phyloP scores from a whole-genome alignment of 2,888 invertebrate species.

The Chrysolina americana region DNA sequence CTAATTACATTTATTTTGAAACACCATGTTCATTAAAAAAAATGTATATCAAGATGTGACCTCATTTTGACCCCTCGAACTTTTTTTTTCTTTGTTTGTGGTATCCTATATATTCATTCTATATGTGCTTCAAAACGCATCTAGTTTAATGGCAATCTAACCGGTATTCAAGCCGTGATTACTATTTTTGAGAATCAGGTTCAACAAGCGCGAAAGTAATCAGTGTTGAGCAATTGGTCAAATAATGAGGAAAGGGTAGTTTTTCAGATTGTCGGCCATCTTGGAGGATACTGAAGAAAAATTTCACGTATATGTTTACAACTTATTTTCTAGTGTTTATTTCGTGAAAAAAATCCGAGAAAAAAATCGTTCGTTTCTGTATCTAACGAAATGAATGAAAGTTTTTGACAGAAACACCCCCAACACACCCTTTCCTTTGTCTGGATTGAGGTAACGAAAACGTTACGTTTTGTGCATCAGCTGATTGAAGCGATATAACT shows the following conservation, averaged over 20 bases:
- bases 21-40: not conserved
- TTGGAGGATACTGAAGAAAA: slow-evolving; percentile 28
- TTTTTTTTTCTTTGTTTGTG: slow-evolving; percentile 26
- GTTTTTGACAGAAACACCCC: slow-evolving; percentile 23
- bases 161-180: slow-evolving; percentile 10
- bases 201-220: not conserved
- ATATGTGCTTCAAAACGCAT: slow-evolving; percentile 8
- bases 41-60: slow-evolving; percentile 6
- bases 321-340: not conserved
- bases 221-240: not conserved
- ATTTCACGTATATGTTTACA: slow-evolving; percentile 10
- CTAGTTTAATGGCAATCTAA: slow-evolving; percentile 22
- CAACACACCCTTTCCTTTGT: slow-evolving; percentile 28
- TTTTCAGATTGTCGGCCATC: slow-evolving; percentile 37
- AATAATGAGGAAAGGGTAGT: slow-evolving; percentile 31
- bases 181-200: slow-evolving; percentile 9
- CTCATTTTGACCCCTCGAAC: slow-evolving; percentile 30
- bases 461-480: slow-evolving; percentile 7
- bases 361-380: not conserved
- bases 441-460: not conserved
- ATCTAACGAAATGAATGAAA: not conserved
- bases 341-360: not conserved
- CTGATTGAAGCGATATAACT: slow-evolving; percentile 4
- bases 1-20: not conserved
- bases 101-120: not conserved